Evolutionary conservation across 2,888 invertebrate species (phyloP).

Genomic region (Philopedon plagiatum): DNA sequence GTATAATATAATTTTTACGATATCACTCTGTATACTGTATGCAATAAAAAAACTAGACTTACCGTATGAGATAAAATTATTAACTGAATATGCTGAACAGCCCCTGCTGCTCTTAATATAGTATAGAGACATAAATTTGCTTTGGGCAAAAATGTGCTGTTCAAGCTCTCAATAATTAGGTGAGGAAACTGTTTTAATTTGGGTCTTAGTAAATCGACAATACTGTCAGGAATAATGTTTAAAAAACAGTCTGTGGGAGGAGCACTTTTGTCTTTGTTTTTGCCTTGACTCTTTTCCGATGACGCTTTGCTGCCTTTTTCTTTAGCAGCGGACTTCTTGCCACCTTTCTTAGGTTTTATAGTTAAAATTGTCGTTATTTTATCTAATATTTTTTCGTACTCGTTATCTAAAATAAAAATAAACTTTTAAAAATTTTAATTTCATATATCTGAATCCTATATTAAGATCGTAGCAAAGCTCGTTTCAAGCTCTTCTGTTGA

Average conservation of each 20-base stretch:
- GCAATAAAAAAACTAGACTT: conserved; percentile 2
- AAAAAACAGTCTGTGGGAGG: conserved; percentile 57
- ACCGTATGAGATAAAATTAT: conserved; percentile 56
- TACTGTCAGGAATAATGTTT: conserved; percentile 57
- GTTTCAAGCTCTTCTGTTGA: too few species aligned
- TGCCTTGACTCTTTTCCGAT: conserved; percentile 47
- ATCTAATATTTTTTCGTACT: conserved; percentile 58
- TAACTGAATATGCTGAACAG: conserved; percentile 61
- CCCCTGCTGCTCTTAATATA: conserved; percentile 60
- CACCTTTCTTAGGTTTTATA: conserved; percentile 41
- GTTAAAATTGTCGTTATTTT: conserved; percentile 56
- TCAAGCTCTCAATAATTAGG: conserved; percentile 63
- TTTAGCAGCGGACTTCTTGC: conserved; percentile 38
- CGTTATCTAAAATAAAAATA: conserved; percentile 54
- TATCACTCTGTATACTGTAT: too few species aligned
- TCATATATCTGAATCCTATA: too few species aligned
- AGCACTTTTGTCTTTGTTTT: conserved; percentile 25
- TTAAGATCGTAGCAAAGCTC: too few species aligned
- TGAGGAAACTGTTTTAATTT: conserved; percentile 52
- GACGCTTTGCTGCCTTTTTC: conserved; percentile 39
- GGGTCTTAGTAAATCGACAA: conserved; percentile 56
- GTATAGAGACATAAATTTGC: conserved; percentile 57
- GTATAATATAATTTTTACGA: too few species aligned
- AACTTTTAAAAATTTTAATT: background rate
- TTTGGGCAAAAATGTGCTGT: conserved; percentile 61